Percentiles rank a stretch among this genome's conserved stretches.
phyloP scores from a whole-genome alignment of 1,140 invertebrate species.

The Trachelipus rathkii region DNA sequence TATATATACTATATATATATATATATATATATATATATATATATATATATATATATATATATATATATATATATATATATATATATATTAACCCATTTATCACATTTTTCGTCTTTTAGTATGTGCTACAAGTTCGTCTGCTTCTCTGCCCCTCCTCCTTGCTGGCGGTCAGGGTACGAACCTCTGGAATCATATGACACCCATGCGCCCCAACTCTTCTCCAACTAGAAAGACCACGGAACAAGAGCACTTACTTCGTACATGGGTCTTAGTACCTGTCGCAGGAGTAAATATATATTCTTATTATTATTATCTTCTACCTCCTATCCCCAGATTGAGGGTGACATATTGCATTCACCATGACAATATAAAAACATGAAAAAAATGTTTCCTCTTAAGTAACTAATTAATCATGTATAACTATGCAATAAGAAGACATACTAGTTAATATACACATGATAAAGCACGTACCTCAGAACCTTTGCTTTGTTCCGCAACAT shows the following conservation, averaged over 20 bases:
- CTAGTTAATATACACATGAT: too few relatives aligned
- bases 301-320: too few relatives aligned
- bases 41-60: too few relatives aligned
- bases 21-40: too few relatives aligned
- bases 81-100: slow-evolving; percentile 46
- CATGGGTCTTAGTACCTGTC: slow-evolving; percentile 75
- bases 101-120: slow-evolving; percentile 40
- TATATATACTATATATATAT: too few relatives aligned
- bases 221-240: slow-evolving; percentile 87
- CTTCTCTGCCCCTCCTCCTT: slow-evolving; percentile 67
- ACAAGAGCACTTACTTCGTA: slow-evolving; percentile 76
- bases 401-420: too few relatives aligned
- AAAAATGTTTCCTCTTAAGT: too few relatives aligned
- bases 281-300: not conserved
- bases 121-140: slow-evolving; percentile 51
- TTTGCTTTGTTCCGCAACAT: slow-evolving; percentile 66
- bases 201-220: slow-evolving; percentile 87
- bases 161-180: slow-evolving; percentile 66
- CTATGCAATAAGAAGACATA: too few relatives aligned
- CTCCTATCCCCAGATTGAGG: too few relatives aligned
- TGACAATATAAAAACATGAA: too few relatives aligned
- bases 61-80: too few relatives aligned
- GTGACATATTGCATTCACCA: too few relatives aligned
- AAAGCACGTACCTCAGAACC: slow-evolving; percentile 30
- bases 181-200: slow-evolving; percentile 85